These are phyloP conservation scores for Drosophila kambysellisi DNA, from an alignment of 2,888 invertebrate species.

Conservation along the genomic window DNA sequence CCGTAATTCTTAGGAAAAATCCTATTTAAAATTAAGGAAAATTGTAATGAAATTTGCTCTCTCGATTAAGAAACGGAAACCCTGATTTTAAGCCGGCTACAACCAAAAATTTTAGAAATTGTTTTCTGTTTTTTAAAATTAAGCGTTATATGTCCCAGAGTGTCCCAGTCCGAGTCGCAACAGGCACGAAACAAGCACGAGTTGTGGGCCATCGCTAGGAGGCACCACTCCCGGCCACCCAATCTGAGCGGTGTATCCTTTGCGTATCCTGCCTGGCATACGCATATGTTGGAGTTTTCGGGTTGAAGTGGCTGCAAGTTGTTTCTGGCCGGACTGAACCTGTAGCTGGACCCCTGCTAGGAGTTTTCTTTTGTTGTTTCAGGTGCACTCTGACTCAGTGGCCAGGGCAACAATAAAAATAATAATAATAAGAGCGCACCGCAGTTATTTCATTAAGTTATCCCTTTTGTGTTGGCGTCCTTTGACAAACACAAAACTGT, in stretches of 20 bases:
- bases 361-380: slow-evolving; percentile 23
- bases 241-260: neutral
- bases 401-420: slow-evolving; percentile 1
- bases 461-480: neutral
- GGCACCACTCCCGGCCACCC: slow-evolving; percentile 25
- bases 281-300: slow-evolving; percentile 66
- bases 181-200: slow-evolving; percentile 17
- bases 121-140: neutral
- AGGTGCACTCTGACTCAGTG: slow-evolving; percentile 22
- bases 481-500: neutral
- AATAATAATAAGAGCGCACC: slow-evolving; percentile 33
- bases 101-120: neutral
- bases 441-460: slow-evolving; percentile 6
- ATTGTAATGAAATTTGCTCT: too few species aligned
- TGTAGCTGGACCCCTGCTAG: slow-evolving; percentile 1
- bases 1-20: neutral
- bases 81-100: neutral
- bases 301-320: slow-evolving; percentile 47
- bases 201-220: slow-evolving; percentile 24
- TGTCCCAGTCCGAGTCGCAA: neutral
- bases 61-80: neutral
- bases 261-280: slow-evolving; percentile 48
- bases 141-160: neutral
- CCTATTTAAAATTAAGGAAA: neutral
- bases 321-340: slow-evolving; percentile 10